These are phyloP conservation scores for Lasioglossum baleicum DNA, from an alignment of 1,140 invertebrate genomes.

Conservation along the genomic window DNA sequence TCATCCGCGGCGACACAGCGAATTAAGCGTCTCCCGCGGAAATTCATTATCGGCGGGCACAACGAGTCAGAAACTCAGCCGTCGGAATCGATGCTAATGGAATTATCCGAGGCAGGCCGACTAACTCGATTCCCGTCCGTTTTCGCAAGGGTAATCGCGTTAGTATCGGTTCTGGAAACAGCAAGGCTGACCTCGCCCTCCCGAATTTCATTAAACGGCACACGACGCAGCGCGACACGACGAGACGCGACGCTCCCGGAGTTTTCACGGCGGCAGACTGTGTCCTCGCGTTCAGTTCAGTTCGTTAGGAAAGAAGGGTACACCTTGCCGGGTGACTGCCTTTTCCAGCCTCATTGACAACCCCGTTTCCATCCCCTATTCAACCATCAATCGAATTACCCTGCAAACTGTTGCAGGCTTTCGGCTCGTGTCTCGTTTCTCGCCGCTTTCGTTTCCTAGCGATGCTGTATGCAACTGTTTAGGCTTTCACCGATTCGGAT, in stretches of 20 bases:
- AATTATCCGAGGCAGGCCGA: constrained; percentile 41
- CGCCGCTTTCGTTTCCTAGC: background rate
- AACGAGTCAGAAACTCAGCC: constrained; percentile 5
- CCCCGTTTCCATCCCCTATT: background rate
- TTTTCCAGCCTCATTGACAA: constrained; percentile 12
- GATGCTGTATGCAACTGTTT: background rate
- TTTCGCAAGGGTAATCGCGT: constrained; percentile 57
- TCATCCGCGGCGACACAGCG: background rate
- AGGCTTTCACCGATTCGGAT: too few species aligned
- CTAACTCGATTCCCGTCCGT: constrained; percentile 61
- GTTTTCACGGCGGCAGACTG: too few species aligned
- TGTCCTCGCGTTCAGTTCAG: background rate
- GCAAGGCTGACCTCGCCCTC: constrained; percentile 48
- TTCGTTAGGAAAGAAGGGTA: constrained; percentile 40
- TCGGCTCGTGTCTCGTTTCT: background rate
- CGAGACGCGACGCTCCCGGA: constrained; percentile 6
- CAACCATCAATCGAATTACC: constrained; percentile 37
- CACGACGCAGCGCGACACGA: constrained; percentile 19
- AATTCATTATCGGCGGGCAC: constrained; percentile 32
- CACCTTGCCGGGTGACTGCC: background rate
- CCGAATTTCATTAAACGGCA: constrained; percentile 63
- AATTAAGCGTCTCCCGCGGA: constrained; percentile 22
- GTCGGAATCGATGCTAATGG: constrained; percentile 49
- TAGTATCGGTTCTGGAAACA: constrained; percentile 62
- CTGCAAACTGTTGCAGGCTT: constrained; percentile 25